Conservation (phyloP, 2,797 vertebrate genomes). For the Pempheris klunzingeri region DNA sequence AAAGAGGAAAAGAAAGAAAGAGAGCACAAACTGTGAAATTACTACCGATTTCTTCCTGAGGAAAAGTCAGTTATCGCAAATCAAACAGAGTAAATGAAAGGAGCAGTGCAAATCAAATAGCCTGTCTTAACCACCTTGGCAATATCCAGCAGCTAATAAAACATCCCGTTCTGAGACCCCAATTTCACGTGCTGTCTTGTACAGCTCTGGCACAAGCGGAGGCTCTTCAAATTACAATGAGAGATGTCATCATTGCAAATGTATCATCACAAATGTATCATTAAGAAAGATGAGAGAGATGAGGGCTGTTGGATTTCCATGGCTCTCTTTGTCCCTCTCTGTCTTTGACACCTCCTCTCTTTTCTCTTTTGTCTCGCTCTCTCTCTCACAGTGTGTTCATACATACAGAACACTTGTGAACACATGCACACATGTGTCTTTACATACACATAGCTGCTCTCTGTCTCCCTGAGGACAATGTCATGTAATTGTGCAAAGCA, state of each 20-base stretch:
- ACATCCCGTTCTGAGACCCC: slow-evolving; percentile 60
- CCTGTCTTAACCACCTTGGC: slow-evolving; percentile 65
- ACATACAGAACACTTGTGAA: neutral
- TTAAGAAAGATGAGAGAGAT: slow-evolving; percentile 62
- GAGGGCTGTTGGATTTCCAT: slow-evolving; percentile 46
- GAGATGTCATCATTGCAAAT: slow-evolving; percentile 63
- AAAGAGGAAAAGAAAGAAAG: slow-evolving; percentile 31
- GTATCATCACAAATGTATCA: slow-evolving; percentile 58
- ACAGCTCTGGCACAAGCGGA: slow-evolving; percentile 33
- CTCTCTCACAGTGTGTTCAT: neutral
- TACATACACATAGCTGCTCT: slow-evolving; percentile 33
- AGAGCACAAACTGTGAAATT: slow-evolving; percentile 72
- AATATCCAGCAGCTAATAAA: slow-evolving; percentile 71
- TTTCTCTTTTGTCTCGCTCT: slow-evolving; percentile 15
- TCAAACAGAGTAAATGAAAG: slow-evolving; percentile 76
- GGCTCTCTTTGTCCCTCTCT: slow-evolving; percentile 45
- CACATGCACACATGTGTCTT: slow-evolving; percentile 3
- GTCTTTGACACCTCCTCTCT: slow-evolving; percentile 33
- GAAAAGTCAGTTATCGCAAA: slow-evolving; percentile 75
- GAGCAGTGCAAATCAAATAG: slow-evolving; percentile 71
- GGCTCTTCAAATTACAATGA: slow-evolving; percentile 63
- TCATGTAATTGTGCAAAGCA: slow-evolving; percentile 21
- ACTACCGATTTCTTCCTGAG: slow-evolving; percentile 57
- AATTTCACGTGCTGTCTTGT: slow-evolving; percentile 61
- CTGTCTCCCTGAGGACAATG: neutral